phyloP scores from a whole-genome alignment of 2,113 vertebrate species.

The Lanius collurio region DNA sequence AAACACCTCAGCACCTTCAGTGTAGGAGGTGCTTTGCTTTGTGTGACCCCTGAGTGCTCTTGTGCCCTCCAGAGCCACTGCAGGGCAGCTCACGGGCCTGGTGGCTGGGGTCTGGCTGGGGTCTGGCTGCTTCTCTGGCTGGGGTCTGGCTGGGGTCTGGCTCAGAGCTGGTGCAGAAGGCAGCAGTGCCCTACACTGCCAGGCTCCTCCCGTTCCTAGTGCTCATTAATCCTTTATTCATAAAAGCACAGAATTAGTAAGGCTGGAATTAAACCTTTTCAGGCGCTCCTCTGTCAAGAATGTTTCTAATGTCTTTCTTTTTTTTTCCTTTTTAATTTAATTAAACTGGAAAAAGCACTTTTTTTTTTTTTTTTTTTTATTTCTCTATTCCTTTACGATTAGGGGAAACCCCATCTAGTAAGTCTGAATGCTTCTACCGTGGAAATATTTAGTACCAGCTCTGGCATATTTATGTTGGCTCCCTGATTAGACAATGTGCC shows the following conservation, averaged over 20 bases:
- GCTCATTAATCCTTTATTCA: background rate
- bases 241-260: background rate
- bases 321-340: background rate
- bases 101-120: background rate
- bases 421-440: background rate
- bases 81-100: background rate
- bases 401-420: background rate
- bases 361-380: background rate
- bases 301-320: background rate
- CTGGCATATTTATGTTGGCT: slow-evolving; percentile 60
- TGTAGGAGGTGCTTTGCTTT: background rate
- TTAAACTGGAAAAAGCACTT: background rate
- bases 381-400: background rate
- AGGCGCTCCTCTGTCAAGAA: background rate
- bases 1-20: background rate
- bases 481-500: slow-evolving; percentile 50
- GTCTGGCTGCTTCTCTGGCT: background rate
- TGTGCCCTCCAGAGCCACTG: fast-evolving
- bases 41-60: fast-evolving
- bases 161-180: background rate
- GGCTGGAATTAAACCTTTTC: background rate
- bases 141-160: background rate
- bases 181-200: background rate
- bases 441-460: slow-evolving; percentile 36
- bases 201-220: background rate